Conservation (phyloP, 2,113 vertebrate species). For the Alces alces region DNA sequence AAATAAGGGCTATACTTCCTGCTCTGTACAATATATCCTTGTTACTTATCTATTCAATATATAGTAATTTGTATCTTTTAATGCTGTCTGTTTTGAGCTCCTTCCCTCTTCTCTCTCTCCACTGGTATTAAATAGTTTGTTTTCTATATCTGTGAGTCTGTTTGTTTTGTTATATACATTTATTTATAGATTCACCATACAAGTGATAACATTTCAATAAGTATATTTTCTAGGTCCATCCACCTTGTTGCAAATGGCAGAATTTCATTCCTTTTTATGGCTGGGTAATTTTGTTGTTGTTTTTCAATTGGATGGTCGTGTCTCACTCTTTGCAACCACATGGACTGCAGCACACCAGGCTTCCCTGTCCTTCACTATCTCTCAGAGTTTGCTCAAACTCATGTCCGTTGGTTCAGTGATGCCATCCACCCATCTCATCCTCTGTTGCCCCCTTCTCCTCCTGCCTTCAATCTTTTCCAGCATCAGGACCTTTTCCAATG, state of each 20-base stretch:
- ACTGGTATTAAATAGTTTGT: neutral
- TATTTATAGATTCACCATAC: neutral
- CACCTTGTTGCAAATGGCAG: neutral
- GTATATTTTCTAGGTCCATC: neutral
- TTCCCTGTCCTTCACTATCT: neutral
- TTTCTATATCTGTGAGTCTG: neutral
- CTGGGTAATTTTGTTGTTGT: neutral
- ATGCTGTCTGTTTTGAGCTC: neutral
- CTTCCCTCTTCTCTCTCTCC: neutral
- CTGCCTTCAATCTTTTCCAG: fast-evolving
- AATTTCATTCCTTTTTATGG: neutral
- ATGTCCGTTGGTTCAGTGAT: neutral
- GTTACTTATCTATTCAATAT: neutral
- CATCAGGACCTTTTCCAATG: neutral
- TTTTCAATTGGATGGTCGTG: neutral
- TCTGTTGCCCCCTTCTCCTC: neutral
- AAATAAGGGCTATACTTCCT: neutral
- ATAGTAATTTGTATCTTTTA: neutral
- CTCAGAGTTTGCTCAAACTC: neutral
- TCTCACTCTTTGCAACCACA: neutral
- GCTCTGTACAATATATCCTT: too few relatives aligned
- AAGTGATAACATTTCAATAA: neutral
- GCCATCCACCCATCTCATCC: neutral
- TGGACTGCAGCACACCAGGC: neutral
- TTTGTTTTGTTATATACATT: neutral